A percentile compares a stretch with the other conserved stretches of the same genome.
phyloP scores from a whole-genome alignment of 37 sponge, comb jelly and placozoan species.

The Sycon ciliatum region DNA sequence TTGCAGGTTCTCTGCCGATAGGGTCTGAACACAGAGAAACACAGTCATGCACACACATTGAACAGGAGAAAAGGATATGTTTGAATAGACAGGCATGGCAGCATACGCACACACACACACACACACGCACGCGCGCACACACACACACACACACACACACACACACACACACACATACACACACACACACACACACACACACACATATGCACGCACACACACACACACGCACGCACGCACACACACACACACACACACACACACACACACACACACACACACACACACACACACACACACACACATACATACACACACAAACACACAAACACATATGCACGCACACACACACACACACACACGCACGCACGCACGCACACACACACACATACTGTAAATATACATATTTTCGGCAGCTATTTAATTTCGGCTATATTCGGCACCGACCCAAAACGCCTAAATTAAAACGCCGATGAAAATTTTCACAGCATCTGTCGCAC shows the following conservation, averaged over 20 bases:
- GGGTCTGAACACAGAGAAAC: too few relatives aligned
- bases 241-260: conserved; percentile 36
- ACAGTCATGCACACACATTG: too few relatives aligned
- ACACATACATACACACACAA: conserved; percentile 29
- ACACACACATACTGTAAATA: too few relatives aligned
- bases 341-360: conserved; percentile 22
- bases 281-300: conserved; percentile 39
- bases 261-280: conserved; percentile 41
- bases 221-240: conserved; percentile 20
- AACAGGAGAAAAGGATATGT: not conserved
- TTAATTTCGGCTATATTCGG: too few relatives aligned
- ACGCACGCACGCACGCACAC: conserved; percentile 26
- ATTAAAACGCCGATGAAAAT: too few relatives aligned
- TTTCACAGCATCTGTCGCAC: too few relatives aligned
- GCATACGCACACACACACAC: conserved; percentile 16
- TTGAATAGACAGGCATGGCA: not conserved
- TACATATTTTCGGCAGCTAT: too few relatives aligned
- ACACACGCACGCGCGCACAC: not conserved
- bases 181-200: not conserved
- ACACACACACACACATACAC: not conserved
- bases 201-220: conserved; percentile 25
- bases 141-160: not conserved
- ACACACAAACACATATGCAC: too few relatives aligned
- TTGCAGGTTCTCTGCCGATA: too few relatives aligned
- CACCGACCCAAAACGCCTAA: too few relatives aligned